These are phyloP conservation scores for Tetramorium bicarinatum DNA, from an alignment of 2,888 invertebrate genomes.

Conservation along the genomic window DNA sequence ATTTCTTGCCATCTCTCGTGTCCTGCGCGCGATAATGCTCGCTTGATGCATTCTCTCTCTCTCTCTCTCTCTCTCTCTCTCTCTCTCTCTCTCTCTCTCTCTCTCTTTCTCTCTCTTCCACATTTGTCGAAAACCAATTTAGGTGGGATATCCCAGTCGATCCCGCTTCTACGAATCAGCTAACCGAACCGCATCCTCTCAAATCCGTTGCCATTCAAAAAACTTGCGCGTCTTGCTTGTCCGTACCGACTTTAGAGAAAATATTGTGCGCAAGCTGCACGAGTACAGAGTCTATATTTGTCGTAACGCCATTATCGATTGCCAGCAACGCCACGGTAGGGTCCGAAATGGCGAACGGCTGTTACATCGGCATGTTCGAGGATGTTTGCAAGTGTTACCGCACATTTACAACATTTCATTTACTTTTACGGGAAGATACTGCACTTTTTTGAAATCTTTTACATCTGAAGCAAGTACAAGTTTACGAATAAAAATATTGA, in stretches of 20 bases:
- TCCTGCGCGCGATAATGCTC: conserved; percentile 18
- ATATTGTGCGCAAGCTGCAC: conserved; percentile 53
- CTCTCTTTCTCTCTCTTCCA: conserved; percentile 8
- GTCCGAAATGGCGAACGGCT: conserved; percentile 38
- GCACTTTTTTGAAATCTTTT: background rate
- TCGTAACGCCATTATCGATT: conserved; percentile 62
- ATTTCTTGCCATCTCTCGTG: background rate
- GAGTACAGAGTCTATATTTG: conserved; percentile 72
- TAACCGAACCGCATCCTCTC: conserved; percentile 12
- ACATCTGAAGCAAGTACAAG: background rate
- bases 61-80: conserved; percentile 28
- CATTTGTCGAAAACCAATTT: conserved; percentile 77
- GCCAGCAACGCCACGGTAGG: conserved; percentile 7
- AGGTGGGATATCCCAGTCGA: conserved; percentile 53
- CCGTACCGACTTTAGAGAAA: conserved; percentile 55
- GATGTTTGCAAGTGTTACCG: background rate
- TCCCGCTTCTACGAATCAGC: conserved; percentile 20
- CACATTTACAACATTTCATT: background rate
- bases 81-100: conserved; percentile 10
- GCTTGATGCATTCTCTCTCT: background rate
- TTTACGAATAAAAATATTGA: background rate
- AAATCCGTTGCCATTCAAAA: background rate
- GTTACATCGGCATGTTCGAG: background rate
- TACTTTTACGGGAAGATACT: background rate
- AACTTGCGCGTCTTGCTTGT: conserved; percentile 21